phyloP scores from a whole-genome alignment of 2,888 invertebrate species.

The Leptopilina myrica region DNA sequence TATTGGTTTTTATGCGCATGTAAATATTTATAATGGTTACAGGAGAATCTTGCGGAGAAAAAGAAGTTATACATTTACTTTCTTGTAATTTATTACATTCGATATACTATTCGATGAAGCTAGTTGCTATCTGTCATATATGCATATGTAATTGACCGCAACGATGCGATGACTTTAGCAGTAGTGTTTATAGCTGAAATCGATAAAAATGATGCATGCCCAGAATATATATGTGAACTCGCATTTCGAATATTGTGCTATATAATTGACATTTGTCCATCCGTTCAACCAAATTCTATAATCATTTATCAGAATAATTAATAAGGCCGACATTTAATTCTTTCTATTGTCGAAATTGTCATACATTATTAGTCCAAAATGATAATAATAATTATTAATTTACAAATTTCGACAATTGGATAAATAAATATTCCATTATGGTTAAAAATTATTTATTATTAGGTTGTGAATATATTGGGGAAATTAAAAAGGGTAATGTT shows the following conservation, averaged over 20 bases:
- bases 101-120: not conserved
- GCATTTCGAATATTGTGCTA: conserved; percentile 1
- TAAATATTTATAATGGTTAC: not conserved
- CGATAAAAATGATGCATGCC: conserved; percentile 15
- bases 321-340: not conserved
- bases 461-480: too few relatives aligned
- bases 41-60: not conserved
- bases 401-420: too few relatives aligned
- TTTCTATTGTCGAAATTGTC: not conserved
- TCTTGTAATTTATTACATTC: conserved; percentile 20
- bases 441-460: too few relatives aligned
- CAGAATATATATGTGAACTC: conserved; percentile 8
- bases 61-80: not conserved
- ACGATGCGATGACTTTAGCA: conserved; percentile 16
- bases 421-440: too few relatives aligned
- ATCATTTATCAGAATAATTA: conserved; percentile 10
- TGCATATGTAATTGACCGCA: conserved; percentile 27
- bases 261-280: conserved; percentile 11
- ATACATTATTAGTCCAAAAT: not conserved
- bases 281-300: not conserved
- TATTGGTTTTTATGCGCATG: not conserved
- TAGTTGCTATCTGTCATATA: not conserved
- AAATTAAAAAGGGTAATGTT: too few relatives aligned
- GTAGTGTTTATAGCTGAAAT: conserved; percentile 27
- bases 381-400: too few relatives aligned